These are phyloP conservation scores for Brachypodius melanocephalos DNA, from an alignment of 2,113 vertebrate species.

Conservation along the genomic window DNA sequence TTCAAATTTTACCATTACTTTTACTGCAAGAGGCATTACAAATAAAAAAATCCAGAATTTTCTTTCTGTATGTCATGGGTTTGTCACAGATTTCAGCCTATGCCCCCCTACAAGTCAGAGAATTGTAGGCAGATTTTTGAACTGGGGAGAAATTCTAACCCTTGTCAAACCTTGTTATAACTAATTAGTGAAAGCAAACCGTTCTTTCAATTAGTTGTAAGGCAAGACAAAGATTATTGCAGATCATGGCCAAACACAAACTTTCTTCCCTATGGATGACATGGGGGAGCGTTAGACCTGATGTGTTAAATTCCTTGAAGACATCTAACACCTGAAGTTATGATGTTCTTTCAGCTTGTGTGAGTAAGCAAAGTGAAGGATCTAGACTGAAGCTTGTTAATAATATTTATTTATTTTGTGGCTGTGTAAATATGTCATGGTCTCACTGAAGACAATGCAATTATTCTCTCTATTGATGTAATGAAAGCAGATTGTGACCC, in stretches of 20 bases:
- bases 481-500: not conserved
- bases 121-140: slow-evolving; percentile 51
- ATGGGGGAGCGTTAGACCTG: not conserved
- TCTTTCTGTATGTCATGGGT: not conserved
- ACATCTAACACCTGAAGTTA: not conserved
- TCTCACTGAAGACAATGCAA: not conserved
- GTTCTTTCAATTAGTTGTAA: slow-evolving; percentile 29
- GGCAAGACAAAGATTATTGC: slow-evolving; percentile 30
- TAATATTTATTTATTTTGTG: not conserved
- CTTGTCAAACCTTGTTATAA: not conserved
- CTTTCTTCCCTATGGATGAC: not conserved
- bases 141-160: slow-evolving; percentile 26
- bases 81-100: not conserved
- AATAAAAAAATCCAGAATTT: slow-evolving; percentile 11
- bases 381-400: not conserved
- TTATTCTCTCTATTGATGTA: not conserved
- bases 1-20: not conserved
- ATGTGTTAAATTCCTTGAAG: not conserved
- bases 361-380: not conserved
- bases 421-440: not conserved
- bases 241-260: not conserved
- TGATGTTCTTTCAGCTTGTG: not conserved
- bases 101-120: not conserved
- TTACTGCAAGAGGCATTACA: not conserved
- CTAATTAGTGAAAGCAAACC: slow-evolving; percentile 6